Conservation (phyloP, 1,140 invertebrate species). For the Phortica variegata region DNA sequence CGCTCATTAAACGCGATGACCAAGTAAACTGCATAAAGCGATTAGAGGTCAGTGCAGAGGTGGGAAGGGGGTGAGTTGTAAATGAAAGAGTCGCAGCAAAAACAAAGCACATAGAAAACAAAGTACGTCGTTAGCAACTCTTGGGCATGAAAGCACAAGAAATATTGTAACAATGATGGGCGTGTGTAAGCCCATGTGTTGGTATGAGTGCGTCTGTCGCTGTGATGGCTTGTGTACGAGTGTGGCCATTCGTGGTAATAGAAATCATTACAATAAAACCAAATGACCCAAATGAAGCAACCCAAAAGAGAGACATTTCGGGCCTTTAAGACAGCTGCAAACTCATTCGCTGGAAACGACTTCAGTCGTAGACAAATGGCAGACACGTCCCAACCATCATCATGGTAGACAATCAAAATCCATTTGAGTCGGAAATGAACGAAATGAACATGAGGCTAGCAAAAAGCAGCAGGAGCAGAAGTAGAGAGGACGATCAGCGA, state of each 20-base stretch:
- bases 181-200: too few relatives aligned
- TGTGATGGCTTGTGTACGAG: too few relatives aligned
- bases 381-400: conserved; percentile 42
- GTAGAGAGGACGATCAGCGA: too few relatives aligned
- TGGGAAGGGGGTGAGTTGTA: too few relatives aligned
- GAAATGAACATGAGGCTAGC: conserved; percentile 36
- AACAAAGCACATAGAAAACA: conserved; percentile 5
- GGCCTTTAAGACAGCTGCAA: conserved; percentile 9
- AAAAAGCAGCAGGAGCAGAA: background rate
- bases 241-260: conserved; percentile 27
- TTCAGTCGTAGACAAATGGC: conserved; percentile 52
- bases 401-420: conserved; percentile 47
- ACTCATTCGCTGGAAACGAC: conserved; percentile 12
- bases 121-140: too few relatives aligned
- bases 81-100: conserved; percentile 23
- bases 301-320: conserved; percentile 49
- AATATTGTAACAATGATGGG: conserved; percentile 3
- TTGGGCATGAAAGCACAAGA: too few relatives aligned
- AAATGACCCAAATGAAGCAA: conserved; percentile 47
- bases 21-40: conserved; percentile 39
- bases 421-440: conserved; percentile 50
- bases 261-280: conserved; percentile 53
- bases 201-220: too few relatives aligned
- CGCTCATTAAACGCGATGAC: conserved; percentile 49
- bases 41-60: too few relatives aligned